phyloP scores from a whole-genome alignment of 2,113 vertebrate species.

The Seriola rivoliana region DNA sequence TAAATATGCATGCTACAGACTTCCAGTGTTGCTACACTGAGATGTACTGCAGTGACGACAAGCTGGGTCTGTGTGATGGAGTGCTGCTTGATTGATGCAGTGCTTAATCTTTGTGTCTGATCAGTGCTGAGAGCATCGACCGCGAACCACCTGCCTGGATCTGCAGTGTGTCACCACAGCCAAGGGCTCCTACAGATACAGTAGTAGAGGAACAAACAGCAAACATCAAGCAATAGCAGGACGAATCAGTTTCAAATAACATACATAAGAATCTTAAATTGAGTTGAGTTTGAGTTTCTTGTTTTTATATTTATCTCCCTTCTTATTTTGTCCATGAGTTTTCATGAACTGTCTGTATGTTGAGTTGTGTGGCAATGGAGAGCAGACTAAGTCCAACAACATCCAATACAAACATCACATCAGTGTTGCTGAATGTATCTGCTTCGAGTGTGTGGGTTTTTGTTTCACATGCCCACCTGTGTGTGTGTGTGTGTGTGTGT shows the following conservation, averaged over 20 bases:
- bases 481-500: slow-evolving; percentile 4
- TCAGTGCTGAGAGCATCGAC: slow-evolving; percentile 24
- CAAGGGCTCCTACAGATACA: slow-evolving; percentile 5
- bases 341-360: not conserved
- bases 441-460: not conserved
- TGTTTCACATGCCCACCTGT: not conserved
- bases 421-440: not conserved
- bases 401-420: not conserved
- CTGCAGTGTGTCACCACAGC: slow-evolving; percentile 27
- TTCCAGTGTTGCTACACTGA: not conserved
- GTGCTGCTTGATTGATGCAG: slow-evolving; percentile 53
- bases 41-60: slow-evolving; percentile 22
- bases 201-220: slow-evolving; percentile 32
- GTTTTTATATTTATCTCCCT: not conserved
- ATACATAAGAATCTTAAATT: not conserved
- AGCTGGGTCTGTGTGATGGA: slow-evolving; percentile 38
- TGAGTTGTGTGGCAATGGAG: slow-evolving; percentile 21
- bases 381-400: not conserved
- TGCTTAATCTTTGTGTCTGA: slow-evolving; percentile 55
- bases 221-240: not conserved
- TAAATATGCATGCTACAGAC: slow-evolving; percentile 26
- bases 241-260: not conserved
- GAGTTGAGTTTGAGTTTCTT: not conserved
- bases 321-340: not conserved
- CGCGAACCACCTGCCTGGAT: slow-evolving; percentile 39